A percentile compares a stretch with the other conserved stretches of the same genome.
These are phyloP conservation scores for Eospalax fontanierii DNA, from an alignment of 2,797 vertebrate species.

Conservation along the genomic window DNA sequence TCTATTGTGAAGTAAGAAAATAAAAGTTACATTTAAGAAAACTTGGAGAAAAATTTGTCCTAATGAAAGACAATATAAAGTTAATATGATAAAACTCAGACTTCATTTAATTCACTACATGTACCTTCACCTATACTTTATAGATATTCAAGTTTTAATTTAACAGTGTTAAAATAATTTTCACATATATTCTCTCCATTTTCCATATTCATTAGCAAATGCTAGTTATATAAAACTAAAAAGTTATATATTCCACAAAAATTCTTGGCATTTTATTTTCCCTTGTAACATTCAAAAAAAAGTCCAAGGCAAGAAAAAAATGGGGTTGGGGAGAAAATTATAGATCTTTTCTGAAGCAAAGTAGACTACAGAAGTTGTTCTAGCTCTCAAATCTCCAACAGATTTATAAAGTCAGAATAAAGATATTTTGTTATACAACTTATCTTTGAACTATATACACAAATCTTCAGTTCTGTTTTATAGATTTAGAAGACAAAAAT, in stretches of 20 bases:
- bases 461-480: neutral
- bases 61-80: neutral
- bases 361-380: neutral
- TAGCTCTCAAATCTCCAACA: neutral
- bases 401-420: conserved; percentile 40
- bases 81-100: neutral
- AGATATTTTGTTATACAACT: neutral
- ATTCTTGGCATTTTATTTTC: neutral
- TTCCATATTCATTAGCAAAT: conserved; percentile 39
- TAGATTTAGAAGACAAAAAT: neutral
- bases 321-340: neutral
- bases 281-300: conserved; percentile 36
- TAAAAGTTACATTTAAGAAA: neutral
- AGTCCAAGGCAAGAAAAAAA: neutral
- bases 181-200: neutral
- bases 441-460: neutral
- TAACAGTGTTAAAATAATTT: neutral
- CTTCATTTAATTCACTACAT: neutral
- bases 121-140: neutral
- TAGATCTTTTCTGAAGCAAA: neutral
- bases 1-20: neutral
- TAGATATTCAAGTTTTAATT: conserved; percentile 11
- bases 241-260: neutral
- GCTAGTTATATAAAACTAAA: conserved; percentile 35
- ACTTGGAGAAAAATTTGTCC: neutral